Evolutionary conservation across 2,797 vertebrate species (phyloP).

Genomic region (Poeciliopsis gracilis): DNA sequence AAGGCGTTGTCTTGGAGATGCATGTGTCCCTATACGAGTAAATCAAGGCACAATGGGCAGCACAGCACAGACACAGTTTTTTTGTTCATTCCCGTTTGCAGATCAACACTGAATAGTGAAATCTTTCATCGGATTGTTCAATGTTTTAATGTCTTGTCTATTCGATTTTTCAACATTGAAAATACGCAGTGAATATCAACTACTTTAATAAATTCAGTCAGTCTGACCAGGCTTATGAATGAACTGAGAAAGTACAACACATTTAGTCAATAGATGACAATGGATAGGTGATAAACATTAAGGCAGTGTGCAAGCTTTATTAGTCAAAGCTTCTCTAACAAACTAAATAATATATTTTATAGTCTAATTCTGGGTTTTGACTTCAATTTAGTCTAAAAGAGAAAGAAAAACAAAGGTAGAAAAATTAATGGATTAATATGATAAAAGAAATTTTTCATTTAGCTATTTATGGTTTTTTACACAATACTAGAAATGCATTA

Average conservation of each 20-base stretch:
- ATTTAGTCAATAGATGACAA: neutral
- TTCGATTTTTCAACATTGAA: slow-evolving; percentile 9
- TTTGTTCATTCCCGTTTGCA: neutral
- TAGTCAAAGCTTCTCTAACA: neutral
- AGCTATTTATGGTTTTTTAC: too few relatives aligned
- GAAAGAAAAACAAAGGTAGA: neutral
- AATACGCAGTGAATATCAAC: neutral
- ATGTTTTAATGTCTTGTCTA: neutral
- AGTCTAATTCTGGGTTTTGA: neutral
- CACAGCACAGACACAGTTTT: slow-evolving; percentile 13
- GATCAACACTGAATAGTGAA: slow-evolving; percentile 1
- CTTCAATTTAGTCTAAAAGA: neutral
- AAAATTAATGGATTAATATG: too few relatives aligned
- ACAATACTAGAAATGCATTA: too few relatives aligned
- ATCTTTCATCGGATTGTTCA: slow-evolving; percentile 1
- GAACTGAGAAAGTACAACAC: neutral
- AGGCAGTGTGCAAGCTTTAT: neutral
- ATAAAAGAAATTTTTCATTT: too few relatives aligned
- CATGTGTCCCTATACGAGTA: slow-evolving; percentile 22
- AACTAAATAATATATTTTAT: neutral
- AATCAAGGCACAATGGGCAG: slow-evolving; percentile 24
- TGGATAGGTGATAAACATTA: neutral
- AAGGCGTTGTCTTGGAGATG: slow-evolving; percentile 66
- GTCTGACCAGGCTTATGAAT: neutral
- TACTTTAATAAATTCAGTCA: neutral